These are phyloP conservation scores for Phytoseiulus persimilis DNA, from an alignment of 2,888 invertebrate species.

Conservation along the genomic window DNA sequence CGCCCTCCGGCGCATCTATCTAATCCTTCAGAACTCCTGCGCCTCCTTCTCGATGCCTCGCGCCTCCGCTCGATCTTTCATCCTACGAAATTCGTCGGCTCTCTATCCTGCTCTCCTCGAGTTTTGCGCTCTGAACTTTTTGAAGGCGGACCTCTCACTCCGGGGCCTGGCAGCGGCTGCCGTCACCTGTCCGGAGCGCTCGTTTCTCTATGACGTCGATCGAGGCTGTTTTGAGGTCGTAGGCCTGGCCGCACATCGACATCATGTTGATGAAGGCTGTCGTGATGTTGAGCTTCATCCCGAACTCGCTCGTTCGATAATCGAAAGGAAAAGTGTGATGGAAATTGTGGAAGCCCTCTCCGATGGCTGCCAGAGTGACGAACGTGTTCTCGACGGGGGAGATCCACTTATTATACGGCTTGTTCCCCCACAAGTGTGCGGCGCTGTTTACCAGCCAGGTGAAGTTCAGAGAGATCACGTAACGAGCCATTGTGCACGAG, in stretches of 20 bases:
- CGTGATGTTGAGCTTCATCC: constrained; percentile 50
- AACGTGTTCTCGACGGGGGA: constrained; percentile 51
- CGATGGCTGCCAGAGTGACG: constrained; percentile 53
- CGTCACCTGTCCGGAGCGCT: constrained; percentile 55
- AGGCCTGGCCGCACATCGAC: constrained; percentile 50
- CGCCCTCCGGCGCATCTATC: too few relatives aligned
- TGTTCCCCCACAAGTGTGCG: constrained; percentile 82
- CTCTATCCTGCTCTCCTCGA: too few relatives aligned
- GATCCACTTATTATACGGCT: constrained; percentile 74
- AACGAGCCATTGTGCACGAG: constrained; percentile 68
- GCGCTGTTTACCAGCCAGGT: constrained; percentile 92
- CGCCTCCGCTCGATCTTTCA: too few relatives aligned
- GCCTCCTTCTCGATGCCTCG: too few relatives aligned
- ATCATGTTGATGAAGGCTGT: constrained; percentile 51
- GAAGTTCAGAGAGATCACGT: constrained; percentile 73
- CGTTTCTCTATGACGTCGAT: constrained; percentile 48
- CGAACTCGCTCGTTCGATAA: constrained; percentile 52
- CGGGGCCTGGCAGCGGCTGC: not conserved
- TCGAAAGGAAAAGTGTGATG: constrained; percentile 53
- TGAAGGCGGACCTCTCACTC: not conserved
- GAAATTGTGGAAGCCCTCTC: constrained; percentile 52
- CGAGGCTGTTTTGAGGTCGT: constrained; percentile 49
- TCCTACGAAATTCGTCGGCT: too few relatives aligned
- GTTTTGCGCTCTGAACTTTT: not conserved
- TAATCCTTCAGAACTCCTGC: too few relatives aligned